Conservation (phyloP, 2,113 vertebrate genomes). For the Saiga tatarica region DNA sequence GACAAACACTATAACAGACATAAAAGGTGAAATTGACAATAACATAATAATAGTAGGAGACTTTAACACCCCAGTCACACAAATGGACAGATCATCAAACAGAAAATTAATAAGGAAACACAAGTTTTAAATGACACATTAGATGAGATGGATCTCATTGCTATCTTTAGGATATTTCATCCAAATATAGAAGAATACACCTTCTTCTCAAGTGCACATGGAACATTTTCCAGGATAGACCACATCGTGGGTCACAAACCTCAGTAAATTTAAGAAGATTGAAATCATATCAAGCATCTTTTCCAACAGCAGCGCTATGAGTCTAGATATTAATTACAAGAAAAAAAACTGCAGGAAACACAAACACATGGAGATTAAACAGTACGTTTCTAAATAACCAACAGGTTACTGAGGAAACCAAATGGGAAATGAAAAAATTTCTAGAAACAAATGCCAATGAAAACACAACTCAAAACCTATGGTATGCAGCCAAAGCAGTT, state of each 20-base stretch:
- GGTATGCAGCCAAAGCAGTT: background rate
- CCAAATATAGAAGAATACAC: background rate
- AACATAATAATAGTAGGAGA: background rate
- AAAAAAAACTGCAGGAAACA: background rate
- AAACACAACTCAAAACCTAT: background rate
- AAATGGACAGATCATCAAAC: background rate
- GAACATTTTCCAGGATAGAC: background rate
- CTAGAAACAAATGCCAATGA: background rate
- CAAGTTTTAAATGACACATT: background rate
- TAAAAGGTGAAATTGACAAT: background rate
- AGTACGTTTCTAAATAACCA: background rate
- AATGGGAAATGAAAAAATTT: background rate
- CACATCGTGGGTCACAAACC: background rate
- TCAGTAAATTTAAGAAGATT: background rate
- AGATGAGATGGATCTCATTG: background rate
- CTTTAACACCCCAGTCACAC: background rate
- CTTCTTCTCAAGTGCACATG: background rate
- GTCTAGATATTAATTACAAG: background rate
- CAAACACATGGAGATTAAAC: background rate
- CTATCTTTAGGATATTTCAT: background rate
- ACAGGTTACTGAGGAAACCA: background rate
- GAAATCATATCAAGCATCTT: background rate
- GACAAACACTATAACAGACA: background rate
- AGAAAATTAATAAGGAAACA: background rate
- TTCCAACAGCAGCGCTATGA: background rate